Evolutionary conservation across 2,888 invertebrate genomes (phyloP).

Genomic region (Endotricha flammealis): DNA sequence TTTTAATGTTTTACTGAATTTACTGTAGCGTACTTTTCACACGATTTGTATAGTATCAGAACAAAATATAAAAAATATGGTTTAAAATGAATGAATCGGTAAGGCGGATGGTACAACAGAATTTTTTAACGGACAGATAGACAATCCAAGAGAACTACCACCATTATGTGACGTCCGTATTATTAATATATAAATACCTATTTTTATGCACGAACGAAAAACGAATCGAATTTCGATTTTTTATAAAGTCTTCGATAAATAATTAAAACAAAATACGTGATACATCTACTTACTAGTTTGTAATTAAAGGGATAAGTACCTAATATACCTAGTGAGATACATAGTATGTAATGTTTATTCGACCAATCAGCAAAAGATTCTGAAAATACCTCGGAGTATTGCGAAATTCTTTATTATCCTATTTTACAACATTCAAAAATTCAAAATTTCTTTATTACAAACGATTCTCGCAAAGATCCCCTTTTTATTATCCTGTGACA

Average conservation of each 20-base stretch:
- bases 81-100: constrained; percentile 29
- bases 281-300: too few relatives aligned
- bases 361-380: too few relatives aligned
- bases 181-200: constrained; percentile 5
- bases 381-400: too few relatives aligned
- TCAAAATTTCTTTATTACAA: too few relatives aligned
- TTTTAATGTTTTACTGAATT: constrained; percentile 47
- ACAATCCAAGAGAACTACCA: constrained; percentile 17
- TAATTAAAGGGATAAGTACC: too few relatives aligned
- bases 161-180: constrained; percentile 10
- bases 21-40: constrained; percentile 26
- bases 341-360: too few relatives aligned
- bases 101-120: constrained; percentile 53
- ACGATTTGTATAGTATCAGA: constrained; percentile 12
- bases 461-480: too few relatives aligned
- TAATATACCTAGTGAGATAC: too few relatives aligned
- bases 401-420: too few relatives aligned
- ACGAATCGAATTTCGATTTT: constrained; percentile 17
- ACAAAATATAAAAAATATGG: constrained; percentile 23
- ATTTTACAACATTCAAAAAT: too few relatives aligned
- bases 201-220: constrained; percentile 17
- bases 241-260: constrained; percentile 13
- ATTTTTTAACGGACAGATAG: constrained; percentile 21
- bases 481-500: too few relatives aligned
- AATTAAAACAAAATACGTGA: too few relatives aligned